Percentiles rank a stretch among this genome's conserved stretches.
Evolutionary conservation across 2,888 invertebrate species (phyloP).

Genomic region (Stenolophus ochropezus): DNA sequence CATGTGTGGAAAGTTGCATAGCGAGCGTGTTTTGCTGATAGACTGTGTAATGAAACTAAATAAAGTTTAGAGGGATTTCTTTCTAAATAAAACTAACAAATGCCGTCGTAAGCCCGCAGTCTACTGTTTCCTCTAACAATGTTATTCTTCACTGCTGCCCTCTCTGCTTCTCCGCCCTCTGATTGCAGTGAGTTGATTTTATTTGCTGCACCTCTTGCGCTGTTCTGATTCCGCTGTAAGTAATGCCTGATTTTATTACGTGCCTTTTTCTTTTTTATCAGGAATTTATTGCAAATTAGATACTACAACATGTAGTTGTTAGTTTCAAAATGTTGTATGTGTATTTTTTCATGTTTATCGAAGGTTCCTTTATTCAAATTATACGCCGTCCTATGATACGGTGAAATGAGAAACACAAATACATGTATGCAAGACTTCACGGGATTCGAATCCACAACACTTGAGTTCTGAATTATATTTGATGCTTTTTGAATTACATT

Average conservation of each 20-base stretch:
- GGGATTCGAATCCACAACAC: too few relatives aligned
- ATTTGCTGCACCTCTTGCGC: conserved; percentile 38
- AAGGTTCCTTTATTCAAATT: too few relatives aligned
- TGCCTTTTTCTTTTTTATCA: neutral
- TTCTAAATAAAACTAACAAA: conserved; percentile 50
- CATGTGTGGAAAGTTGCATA: neutral
- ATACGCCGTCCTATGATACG: too few relatives aligned
- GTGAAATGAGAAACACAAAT: too few relatives aligned
- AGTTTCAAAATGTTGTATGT: too few relatives aligned
- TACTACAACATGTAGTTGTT: conserved; percentile 18
- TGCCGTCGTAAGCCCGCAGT: conserved; percentile 42
- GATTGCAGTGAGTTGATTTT: conserved; percentile 22
- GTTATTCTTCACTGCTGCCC: conserved; percentile 30
- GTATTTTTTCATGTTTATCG: too few relatives aligned
- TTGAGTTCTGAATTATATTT: too few relatives aligned
- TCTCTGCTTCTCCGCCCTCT: neutral
- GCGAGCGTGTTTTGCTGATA: conserved; percentile 6
- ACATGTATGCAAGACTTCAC: too few relatives aligned
- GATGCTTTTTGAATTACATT: too few relatives aligned
- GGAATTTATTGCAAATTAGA: conserved; percentile 35
- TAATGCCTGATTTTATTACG: conserved; percentile 17
- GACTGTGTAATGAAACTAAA: conserved; percentile 45
- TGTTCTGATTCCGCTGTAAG: conserved; percentile 30
- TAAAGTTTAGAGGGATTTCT: conserved; percentile 46
- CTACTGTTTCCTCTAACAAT: conserved; percentile 46